These are phyloP conservation scores for Mobula hypostoma DNA, from an alignment of 2,113 vertebrate genomes.

Conservation along the genomic window DNA sequence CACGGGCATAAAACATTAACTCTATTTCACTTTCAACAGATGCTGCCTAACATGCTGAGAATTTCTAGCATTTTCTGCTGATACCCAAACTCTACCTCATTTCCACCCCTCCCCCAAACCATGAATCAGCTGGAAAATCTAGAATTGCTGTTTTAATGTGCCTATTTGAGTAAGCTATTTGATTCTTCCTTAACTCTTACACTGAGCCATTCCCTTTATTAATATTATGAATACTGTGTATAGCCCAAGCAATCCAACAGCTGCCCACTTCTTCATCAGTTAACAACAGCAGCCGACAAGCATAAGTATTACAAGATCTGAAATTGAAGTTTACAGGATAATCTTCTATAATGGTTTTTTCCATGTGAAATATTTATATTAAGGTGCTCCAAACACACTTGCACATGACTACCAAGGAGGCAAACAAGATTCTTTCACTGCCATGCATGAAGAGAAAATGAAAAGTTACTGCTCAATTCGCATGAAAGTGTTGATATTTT, in stretches of 20 bases:
- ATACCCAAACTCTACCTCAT: no score
- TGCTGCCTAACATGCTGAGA: no score
- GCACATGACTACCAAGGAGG: not conserved
- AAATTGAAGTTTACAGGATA: constrained; percentile 12
- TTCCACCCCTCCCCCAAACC: not conserved
- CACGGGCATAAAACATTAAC: no score
- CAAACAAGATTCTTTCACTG: not conserved
- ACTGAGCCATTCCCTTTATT: not conserved
- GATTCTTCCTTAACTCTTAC: not conserved
- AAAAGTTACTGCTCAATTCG: not conserved
- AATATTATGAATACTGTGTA: not conserved
- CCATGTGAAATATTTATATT: constrained; percentile 13
- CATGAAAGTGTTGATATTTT: not conserved
- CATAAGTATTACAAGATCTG: not conserved
- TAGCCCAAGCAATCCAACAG: not conserved
- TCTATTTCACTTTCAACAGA: no score
- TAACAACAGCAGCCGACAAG: not conserved
- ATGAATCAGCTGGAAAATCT: not conserved
- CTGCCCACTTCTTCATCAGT: not conserved
- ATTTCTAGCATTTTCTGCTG: no score
- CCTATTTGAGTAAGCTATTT: not conserved
- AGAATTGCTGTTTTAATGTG: not conserved
- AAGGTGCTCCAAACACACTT: not conserved
- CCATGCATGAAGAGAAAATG: not conserved
- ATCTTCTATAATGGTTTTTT: not conserved